Evolutionary conservation across 2,888 invertebrate genomes (phyloP).

Genomic region (Eudemis profundana): DNA sequence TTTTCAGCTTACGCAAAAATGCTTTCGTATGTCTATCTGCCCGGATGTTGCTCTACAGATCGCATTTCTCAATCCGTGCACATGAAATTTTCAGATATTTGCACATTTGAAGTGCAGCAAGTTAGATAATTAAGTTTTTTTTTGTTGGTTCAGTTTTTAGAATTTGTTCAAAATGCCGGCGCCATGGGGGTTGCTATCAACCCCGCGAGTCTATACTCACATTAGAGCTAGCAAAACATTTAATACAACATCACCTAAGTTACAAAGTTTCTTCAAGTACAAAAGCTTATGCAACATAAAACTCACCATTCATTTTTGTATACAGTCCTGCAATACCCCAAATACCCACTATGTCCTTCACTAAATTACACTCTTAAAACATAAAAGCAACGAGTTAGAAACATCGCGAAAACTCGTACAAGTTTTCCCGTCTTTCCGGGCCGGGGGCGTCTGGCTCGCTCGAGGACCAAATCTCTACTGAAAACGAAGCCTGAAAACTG

Average conservation of each 20-base stretch:
- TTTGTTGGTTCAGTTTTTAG: no score
- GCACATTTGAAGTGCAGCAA: no score
- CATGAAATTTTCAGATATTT: no score
- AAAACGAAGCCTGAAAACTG: slow-evolving; percentile 43
- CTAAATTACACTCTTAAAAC: neutral
- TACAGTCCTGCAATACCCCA: neutral
- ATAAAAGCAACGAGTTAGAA: neutral
- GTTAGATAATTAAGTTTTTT: no score
- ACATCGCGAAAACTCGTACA: neutral
- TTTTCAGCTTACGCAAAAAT: no score
- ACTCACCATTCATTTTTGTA: slow-evolving; percentile 33
- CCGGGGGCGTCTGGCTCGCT: slow-evolving; percentile 17
- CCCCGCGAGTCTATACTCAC: no score
- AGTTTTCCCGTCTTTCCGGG: slow-evolving; percentile 27
- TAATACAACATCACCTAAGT: neutral
- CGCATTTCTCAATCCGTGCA: no score
- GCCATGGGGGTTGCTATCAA: no score
- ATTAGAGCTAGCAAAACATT: neutral
- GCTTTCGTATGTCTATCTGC: no score
- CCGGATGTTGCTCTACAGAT: no score
- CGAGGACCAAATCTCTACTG: slow-evolving; percentile 37
- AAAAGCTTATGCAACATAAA: neutral
- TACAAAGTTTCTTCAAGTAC: neutral
- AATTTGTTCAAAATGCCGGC: no score
- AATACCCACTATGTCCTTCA: neutral